A percentile compares a stretch with the other conserved stretches of the same genome.
These are phyloP conservation scores for Telenomus remus DNA, from an alignment of 1,140 invertebrate genomes.

Conservation along the genomic window DNA sequence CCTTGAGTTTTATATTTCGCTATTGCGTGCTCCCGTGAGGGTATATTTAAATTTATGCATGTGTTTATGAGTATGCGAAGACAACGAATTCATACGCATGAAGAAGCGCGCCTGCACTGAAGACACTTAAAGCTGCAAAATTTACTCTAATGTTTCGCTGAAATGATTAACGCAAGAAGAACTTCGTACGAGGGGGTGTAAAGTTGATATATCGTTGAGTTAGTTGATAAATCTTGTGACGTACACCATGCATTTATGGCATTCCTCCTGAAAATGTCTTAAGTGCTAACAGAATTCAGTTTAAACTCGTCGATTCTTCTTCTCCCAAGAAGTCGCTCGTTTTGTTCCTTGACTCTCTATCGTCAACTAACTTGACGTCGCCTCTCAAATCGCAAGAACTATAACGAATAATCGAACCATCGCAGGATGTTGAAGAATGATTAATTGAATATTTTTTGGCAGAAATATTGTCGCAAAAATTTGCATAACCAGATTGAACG, in stretches of 20 bases:
- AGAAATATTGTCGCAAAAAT: slow-evolving; percentile 21
- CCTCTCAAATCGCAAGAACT: no score
- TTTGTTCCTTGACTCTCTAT: background rate
- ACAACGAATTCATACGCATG: slow-evolving; percentile 45
- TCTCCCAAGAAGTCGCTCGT: background rate
- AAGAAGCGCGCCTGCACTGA: slow-evolving; percentile 28
- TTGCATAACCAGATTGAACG: slow-evolving; percentile 44
- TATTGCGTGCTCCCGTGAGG: background rate
- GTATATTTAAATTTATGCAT: slow-evolving; percentile 40
- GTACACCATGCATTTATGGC: slow-evolving; percentile 17
- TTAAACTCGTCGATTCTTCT: slow-evolving; percentile 1
- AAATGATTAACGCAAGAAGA: slow-evolving; percentile 47
- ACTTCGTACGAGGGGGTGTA: slow-evolving; percentile 35
- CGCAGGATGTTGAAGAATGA: slow-evolving; percentile 16
- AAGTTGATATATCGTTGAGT: slow-evolving; percentile 48
- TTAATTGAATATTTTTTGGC: slow-evolving; percentile 6
- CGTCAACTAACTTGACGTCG: slow-evolving; percentile 7
- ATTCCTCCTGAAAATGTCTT: slow-evolving; percentile 21
- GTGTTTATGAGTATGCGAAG: slow-evolving; percentile 41
- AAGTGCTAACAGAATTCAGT: slow-evolving; percentile 17
- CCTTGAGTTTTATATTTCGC: slow-evolving; percentile 18
- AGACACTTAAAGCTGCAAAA: slow-evolving; percentile 42
- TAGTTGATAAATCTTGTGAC: slow-evolving; percentile 37
- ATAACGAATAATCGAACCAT: no score
- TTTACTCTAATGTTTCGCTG: slow-evolving; percentile 44